Conservation (phyloP, 2,113 vertebrate genomes). For the Platysternon megacephalum region DNA sequence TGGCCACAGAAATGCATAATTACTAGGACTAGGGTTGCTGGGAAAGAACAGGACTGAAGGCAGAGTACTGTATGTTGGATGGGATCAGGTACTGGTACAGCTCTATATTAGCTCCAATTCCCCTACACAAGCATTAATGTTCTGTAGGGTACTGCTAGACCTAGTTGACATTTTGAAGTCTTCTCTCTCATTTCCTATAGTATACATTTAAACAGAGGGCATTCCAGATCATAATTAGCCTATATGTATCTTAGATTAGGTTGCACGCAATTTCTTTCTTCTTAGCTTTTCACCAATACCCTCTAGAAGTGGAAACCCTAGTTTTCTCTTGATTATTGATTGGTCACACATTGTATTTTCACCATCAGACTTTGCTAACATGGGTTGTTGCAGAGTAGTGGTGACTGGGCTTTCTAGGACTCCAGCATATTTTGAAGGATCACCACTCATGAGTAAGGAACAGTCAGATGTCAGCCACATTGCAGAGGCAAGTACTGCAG, state of each 20-base stretch:
- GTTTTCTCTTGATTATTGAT: constrained; percentile 70
- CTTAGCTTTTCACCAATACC: constrained; percentile 38
- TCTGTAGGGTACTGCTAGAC: neutral
- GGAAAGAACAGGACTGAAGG: neutral
- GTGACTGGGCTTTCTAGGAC: neutral
- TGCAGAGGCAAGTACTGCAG: neutral
- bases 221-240: neutral
- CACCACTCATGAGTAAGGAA: fast-evolving
- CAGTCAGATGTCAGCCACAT: neutral
- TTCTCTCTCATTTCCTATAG: neutral
- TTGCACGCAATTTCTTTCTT: constrained; percentile 54
- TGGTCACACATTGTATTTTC: neutral
- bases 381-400: neutral
- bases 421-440: neutral
- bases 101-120: neutral
- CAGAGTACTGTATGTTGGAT: too few relatives aligned
- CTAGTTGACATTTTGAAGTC: neutral
- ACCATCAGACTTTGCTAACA: neutral
- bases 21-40: neutral
- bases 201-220: neutral
- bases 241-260: neutral
- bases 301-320: constrained; percentile 50
- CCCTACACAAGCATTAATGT: neutral
- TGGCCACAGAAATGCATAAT: too few relatives aligned
- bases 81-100: neutral